Base-by-base conservation (phyloP, 2,113 vertebrate species). In the Pyrgilauda ruficollis region DNA sequence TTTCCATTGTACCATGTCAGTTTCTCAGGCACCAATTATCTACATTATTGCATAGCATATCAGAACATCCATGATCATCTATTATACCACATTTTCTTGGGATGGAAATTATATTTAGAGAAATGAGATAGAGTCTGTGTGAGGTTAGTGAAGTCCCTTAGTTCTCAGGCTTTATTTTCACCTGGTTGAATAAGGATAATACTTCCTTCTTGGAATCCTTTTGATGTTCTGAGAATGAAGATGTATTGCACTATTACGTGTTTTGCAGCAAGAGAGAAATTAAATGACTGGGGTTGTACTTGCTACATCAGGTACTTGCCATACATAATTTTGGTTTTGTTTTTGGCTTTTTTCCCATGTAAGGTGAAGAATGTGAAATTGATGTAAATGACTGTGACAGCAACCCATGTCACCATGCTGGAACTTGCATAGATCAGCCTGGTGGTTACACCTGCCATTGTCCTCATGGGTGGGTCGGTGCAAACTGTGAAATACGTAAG, bases 401-500 rank as follows among this genome's bases (percentile, higher is more conserved):
- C 97, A 98, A 97, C 96, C 99, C 99, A 17, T 99, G 99, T 96
- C 99, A 99, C 81, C 99, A 99, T 5, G 98, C 98, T 43, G 99
- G 99, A 59, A 99, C 99, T 87, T 99, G 99, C 96, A 96, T 98
- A 86, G 99, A 99, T 98, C 99, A 99, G 94, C 98, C 98, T 95
- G 99, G 99, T 41, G 98, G 99, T 75, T 99, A 99, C 58, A 98
- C 96, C 87, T 99, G 99, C 92, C 99, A 99, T 93, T 99, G 99
- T 91, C 98, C 98, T 6, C 98, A 98, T 8, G 99, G 99, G 67
- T 99, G 99, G 99, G 99, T 99, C 12, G 99, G 99, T n/a, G 98
- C 99, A 69, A 98, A 98, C 98, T 99, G 99, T 37, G 99, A 99
- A 97, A 99, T 99, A 97, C 98, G 99, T 99, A 97, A 99, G 99